A percentile compares a stretch with the other conserved stretches of the same genome.
Evolutionary conservation across 1,140 invertebrate genomes (phyloP).

Genomic region (Drosophila sucinea): DNA sequence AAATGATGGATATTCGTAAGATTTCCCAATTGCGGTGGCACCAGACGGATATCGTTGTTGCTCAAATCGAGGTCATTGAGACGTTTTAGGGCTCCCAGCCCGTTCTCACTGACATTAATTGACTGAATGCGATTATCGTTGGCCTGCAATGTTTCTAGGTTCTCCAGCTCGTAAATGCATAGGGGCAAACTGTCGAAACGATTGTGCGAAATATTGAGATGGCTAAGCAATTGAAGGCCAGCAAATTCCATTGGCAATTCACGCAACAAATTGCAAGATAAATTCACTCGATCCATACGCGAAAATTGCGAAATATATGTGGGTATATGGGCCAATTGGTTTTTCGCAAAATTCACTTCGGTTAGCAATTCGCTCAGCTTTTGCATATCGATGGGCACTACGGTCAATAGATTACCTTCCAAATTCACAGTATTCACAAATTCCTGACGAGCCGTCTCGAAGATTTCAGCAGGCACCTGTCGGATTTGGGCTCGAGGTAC

Average conservation of each 20-base stretch:
- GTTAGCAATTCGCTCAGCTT: constrained; percentile 40
- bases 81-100: constrained; percentile 86
- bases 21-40: constrained; percentile 92
- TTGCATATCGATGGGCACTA: constrained; percentile 38
- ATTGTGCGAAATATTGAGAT: constrained; percentile 60
- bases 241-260: constrained; percentile 54
- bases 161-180: constrained; percentile 49
- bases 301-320: constrained; percentile 58
- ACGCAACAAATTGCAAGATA: constrained; percentile 49
- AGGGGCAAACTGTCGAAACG: constrained; percentile 40
- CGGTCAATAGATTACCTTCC: constrained; percentile 35
- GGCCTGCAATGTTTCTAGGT: constrained; percentile 33
- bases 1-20: constrained; percentile 88
- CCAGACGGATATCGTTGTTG: constrained; percentile 90
- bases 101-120: constrained; percentile 87
- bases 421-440: constrained; percentile 47
- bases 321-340: constrained; percentile 46
- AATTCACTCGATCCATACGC: constrained; percentile 22
- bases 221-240: constrained; percentile 28
- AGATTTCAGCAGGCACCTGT: constrained; percentile 33
- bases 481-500: constrained; percentile 20
- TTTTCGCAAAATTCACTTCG: constrained; percentile 38
- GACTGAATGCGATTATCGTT: constrained; percentile 88
- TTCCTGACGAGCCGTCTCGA: constrained; percentile 47
- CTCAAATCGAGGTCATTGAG: constrained; percentile 90